Conservation (phyloP, 2,113 vertebrate species). For the Neolamprologus hecqui region DNA sequence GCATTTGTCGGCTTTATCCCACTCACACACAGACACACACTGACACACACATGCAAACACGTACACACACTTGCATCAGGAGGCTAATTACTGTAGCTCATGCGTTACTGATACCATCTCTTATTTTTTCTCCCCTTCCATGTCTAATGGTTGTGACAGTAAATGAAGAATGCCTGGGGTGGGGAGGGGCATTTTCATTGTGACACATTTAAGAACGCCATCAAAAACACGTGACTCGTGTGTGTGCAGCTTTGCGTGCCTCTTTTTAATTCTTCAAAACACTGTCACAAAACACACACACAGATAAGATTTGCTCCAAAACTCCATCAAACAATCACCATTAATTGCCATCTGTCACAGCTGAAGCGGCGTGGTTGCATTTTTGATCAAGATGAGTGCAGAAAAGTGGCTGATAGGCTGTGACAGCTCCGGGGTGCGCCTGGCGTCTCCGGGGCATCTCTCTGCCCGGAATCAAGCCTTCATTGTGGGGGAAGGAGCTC, state of each 20-base stretch:
- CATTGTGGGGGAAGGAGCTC: constrained; percentile 64
- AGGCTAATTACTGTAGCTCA: constrained; percentile 73
- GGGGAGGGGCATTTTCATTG: constrained; percentile 53
- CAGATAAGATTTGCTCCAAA: constrained; percentile 47
- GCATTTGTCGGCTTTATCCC: background rate
- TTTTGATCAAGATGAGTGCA: constrained; percentile 13
- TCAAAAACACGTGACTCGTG: constrained; percentile 17
- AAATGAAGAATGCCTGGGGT: constrained; percentile 65
- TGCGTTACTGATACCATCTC: constrained; percentile 74
- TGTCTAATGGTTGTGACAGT: constrained; percentile 74
- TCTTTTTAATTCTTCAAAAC: constrained; percentile 57
- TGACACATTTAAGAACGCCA: constrained; percentile 61
- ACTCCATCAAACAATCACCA: constrained; percentile 59
- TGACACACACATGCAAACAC: background rate
- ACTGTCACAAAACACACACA: constrained; percentile 34
- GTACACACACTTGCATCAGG: constrained; percentile 52
- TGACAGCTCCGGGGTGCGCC: constrained; percentile 49
- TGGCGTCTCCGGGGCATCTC: constrained; percentile 46
- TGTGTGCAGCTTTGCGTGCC: background rate
- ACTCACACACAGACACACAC: background rate
- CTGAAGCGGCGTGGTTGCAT: background rate
- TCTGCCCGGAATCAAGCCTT: constrained; percentile 55
- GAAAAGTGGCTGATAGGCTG: constrained; percentile 42
- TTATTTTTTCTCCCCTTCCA: constrained; percentile 62
- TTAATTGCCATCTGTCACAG: constrained; percentile 66